phyloP scores from a whole-genome alignment of 1,140 invertebrate genomes.

The Pseudoatta argentina region DNA sequence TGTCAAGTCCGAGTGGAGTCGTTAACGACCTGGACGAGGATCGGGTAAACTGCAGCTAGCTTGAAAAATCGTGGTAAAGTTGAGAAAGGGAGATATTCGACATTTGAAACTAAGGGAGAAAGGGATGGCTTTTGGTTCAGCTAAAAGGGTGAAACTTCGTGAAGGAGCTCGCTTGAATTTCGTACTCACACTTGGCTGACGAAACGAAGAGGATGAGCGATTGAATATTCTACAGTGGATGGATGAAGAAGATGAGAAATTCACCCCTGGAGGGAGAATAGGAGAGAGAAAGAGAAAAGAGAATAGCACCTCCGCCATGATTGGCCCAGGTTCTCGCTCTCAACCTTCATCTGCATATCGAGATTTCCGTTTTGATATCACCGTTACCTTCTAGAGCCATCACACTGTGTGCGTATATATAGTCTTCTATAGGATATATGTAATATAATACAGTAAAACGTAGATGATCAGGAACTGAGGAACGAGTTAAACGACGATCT shows the following conservation, averaged over 20 bases:
- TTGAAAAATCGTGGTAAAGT: constrained; percentile 19
- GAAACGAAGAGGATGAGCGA: constrained; percentile 49
- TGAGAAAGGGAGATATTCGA: constrained; percentile 21
- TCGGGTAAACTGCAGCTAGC: constrained; percentile 12
- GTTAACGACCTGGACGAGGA: neutral
- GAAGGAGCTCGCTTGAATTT: constrained; percentile 47
- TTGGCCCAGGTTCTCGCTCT: constrained; percentile 41
- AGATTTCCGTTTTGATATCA: constrained; percentile 60
- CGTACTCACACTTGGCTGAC: constrained; percentile 38
- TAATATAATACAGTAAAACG: neutral
- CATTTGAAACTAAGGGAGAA: constrained; percentile 36
- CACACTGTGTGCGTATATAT: neutral
- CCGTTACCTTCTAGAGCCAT: neutral
- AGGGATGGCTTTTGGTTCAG: constrained; percentile 47
- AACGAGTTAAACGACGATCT: constrained; percentile 16
- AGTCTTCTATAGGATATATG: neutral
- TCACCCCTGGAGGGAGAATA: neutral
- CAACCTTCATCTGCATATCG: constrained; percentile 63
- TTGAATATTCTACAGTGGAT: constrained; percentile 62
- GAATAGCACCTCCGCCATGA: constrained; percentile 10
- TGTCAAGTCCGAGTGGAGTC: neutral
- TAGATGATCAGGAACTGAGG: neutral
- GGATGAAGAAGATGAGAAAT: constrained; percentile 36
- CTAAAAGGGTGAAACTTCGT: constrained; percentile 34
- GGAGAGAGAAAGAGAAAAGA: neutral